phyloP scores from a whole-genome alignment of 2,113 vertebrate species.

The Anas platyrhynchos region DNA sequence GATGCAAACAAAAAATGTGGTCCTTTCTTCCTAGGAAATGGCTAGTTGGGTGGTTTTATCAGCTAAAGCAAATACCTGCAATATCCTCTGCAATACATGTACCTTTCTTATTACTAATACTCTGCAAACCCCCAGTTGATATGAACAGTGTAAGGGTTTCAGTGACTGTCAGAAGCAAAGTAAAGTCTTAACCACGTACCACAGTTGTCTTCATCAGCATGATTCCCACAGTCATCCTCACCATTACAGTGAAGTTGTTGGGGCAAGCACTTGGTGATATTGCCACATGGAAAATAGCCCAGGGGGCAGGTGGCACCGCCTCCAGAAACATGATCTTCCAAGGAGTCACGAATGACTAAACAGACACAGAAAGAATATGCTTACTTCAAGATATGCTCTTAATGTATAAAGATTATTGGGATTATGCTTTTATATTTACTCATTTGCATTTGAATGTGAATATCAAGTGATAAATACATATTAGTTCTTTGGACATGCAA shows the following conservation, averaged over 20 bases:
- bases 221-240: slow-evolving; percentile 92
- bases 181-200: slow-evolving; percentile 77
- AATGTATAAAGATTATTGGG: background rate
- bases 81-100: background rate
- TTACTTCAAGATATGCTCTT: background rate
- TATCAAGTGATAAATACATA: background rate
- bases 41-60: background rate
- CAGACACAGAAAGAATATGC: background rate
- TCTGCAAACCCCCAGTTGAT: background rate
- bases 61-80: background rate
- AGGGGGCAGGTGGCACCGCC: slow-evolving; percentile 78
- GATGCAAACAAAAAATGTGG: background rate
- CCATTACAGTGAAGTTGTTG: slow-evolving; percentile 94
- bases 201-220: slow-evolving; percentile 91
- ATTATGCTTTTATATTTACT: background rate
- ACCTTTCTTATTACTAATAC: background rate
- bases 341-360: slow-evolving; percentile 68
- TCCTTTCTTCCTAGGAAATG: background rate
- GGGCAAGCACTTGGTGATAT: slow-evolving; percentile 88
- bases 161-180: background rate
- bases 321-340: slow-evolving; percentile 75
- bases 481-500: background rate
- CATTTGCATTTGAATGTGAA: background rate
- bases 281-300: slow-evolving; percentile 95
- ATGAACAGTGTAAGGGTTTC: background rate